These are phyloP conservation scores for Minunthozetes semirufus DNA, from an alignment of 2,888 invertebrate species.

Conservation along the genomic window DNA sequence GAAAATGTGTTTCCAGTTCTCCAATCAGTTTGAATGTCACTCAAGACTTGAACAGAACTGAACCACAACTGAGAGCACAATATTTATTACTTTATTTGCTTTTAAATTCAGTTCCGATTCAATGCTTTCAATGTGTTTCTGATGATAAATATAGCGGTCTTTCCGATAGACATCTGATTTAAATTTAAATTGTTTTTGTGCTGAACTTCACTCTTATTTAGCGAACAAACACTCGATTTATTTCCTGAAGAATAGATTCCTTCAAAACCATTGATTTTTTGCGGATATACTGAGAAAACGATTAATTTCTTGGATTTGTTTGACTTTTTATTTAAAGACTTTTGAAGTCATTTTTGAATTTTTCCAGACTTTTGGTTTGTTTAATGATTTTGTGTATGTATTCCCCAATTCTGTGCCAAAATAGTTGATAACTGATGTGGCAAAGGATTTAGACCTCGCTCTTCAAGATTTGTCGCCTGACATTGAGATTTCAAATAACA, in stretches of 20 bases:
- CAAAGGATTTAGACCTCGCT: constrained; percentile 77
- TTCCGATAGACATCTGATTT: background rate
- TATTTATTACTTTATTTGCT: background rate
- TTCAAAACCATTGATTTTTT: too few relatives aligned
- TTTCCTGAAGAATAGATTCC: background rate
- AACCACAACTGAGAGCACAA: background rate
- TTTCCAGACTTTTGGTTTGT: background rate
- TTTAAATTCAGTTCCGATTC: background rate
- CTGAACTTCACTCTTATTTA: background rate
- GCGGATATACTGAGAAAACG: background rate
- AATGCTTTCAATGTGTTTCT: background rate
- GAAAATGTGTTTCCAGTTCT: constrained; percentile 12
- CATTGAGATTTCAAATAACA: constrained; percentile 33
- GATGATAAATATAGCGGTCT: constrained; percentile 2
- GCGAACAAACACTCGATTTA: background rate
- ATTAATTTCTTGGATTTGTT: background rate
- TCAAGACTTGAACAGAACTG: background rate
- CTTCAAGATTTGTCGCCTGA: constrained; percentile 68
- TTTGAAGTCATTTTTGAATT: background rate
- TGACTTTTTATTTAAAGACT: background rate
- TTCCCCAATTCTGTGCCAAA: constrained; percentile 33
- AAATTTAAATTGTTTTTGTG: background rate
- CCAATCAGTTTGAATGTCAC: background rate
- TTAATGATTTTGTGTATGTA: background rate
- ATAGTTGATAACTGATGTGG: constrained; percentile 53